phyloP scores from a whole-genome alignment of 2,888 invertebrate genomes.

The Drosophila neutralis region DNA sequence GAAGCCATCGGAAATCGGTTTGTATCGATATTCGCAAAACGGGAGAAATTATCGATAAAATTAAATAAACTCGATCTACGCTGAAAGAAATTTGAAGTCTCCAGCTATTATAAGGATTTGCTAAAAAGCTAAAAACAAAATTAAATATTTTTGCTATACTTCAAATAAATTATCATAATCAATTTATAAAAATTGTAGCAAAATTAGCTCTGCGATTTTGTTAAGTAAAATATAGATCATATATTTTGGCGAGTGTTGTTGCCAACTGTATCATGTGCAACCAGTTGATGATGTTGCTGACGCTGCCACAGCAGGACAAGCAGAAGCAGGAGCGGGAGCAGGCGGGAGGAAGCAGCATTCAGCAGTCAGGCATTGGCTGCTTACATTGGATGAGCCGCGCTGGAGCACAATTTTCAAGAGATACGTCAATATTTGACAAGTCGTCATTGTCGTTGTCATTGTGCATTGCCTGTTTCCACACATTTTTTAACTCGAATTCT shows the following conservation, averaged over 20 bases:
- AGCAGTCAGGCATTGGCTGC: constrained; percentile 67
- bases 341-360: background rate
- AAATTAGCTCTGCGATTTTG: background rate
- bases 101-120: background rate
- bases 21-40: background rate
- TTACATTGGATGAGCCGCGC: constrained; percentile 80
- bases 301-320: constrained; percentile 51
- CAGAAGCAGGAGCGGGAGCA: background rate
- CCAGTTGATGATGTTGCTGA: constrained; percentile 82
- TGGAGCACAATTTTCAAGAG: constrained; percentile 82
- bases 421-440: constrained; percentile 82
- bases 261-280: constrained; percentile 67
- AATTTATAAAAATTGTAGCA: background rate
- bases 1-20: background rate
- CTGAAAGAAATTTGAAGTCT: background rate
- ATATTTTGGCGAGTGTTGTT: constrained; percentile 32
- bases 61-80: background rate
- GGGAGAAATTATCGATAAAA: background rate
- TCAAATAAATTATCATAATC: background rate
- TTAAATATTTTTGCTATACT: background rate
- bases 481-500: constrained; percentile 28
- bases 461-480: constrained; percentile 51
- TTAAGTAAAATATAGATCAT: background rate
- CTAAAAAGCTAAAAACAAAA: background rate
- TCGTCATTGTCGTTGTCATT: constrained; percentile 77